A percentile compares a stretch with the other conserved stretches of the same genome.
phyloP scores from a whole-genome alignment of 1,140 invertebrate species.

The Euwallacea fornicatus region DNA sequence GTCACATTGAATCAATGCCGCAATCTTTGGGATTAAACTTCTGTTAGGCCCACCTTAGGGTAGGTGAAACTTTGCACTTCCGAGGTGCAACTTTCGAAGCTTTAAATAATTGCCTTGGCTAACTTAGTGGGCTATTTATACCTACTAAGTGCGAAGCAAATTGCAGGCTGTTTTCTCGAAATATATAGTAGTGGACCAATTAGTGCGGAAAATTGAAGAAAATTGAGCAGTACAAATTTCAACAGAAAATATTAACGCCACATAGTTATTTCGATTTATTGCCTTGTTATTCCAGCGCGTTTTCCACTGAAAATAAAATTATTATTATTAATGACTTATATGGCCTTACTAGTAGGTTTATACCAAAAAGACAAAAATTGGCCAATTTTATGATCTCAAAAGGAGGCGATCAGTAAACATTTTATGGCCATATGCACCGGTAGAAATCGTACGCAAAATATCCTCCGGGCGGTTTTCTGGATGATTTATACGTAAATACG shows the following conservation, averaged over 20 bases:
- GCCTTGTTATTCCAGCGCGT: slow-evolving; percentile 1
- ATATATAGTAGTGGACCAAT: slow-evolving; percentile 1
- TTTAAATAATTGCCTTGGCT: no score
- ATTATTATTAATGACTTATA: not conserved
- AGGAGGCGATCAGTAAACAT: slow-evolving; percentile 10
- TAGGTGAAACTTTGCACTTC: no score
- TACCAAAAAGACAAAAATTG: slow-evolving; percentile 1
- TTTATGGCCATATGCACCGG: slow-evolving; percentile 33
- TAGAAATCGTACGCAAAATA: slow-evolving; percentile 36
- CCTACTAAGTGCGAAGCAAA: slow-evolving; percentile 2
- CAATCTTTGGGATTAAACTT: slow-evolving; percentile 38
- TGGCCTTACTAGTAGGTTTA: not conserved
- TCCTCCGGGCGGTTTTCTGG: slow-evolving; percentile 38
- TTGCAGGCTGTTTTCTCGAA: slow-evolving; percentile 1
- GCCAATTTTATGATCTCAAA: not conserved
- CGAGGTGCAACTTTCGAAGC: no score
- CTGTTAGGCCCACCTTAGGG: slow-evolving; percentile 5
- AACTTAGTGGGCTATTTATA: not conserved
- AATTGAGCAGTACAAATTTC: slow-evolving; percentile 15
- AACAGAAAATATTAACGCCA: slow-evolving; percentile 9
- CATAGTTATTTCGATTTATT: slow-evolving; percentile 3
- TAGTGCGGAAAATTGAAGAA: slow-evolving; percentile 10
- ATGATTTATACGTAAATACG: slow-evolving; percentile 46
- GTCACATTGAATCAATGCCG: slow-evolving; percentile 38
- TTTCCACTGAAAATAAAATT: not conserved